Conservation (phyloP, 2,888 invertebrate species). For the Nemurella pictetii region DNA sequence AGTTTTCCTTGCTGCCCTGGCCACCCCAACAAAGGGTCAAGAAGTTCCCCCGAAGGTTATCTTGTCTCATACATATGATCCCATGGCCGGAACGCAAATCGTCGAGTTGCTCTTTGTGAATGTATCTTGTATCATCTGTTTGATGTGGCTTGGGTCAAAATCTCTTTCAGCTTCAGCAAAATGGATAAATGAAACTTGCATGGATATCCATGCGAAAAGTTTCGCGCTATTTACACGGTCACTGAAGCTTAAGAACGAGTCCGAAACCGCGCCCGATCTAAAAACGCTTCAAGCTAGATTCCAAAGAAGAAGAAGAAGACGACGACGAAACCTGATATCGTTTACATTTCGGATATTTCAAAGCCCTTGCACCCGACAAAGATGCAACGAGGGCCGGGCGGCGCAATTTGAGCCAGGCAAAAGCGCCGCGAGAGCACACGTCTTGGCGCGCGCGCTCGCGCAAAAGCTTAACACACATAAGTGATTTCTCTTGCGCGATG, state of each 20-base stretch:
- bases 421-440: neutral
- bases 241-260: neutral
- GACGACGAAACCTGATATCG: neutral
- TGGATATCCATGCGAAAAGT: neutral
- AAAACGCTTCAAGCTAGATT: neutral
- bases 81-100: neutral
- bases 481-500: neutral
- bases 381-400: neutral
- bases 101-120: neutral
- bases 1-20: neutral
- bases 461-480: constrained; percentile 7
- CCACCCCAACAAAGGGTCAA: constrained; percentile 10
- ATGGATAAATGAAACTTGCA: neutral
- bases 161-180: neutral
- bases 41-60: neutral
- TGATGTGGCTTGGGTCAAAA: neutral
- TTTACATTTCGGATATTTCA: neutral
- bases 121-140: neutral
- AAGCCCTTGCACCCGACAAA: neutral
- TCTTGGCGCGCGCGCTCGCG: neutral
- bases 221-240: neutral
- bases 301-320: too few species aligned
- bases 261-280: neutral
- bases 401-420: neutral
- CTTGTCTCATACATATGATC: neutral